phyloP scores from a whole-genome alignment of 2,888 invertebrate genomes.

The Subacronicta megacephala region DNA sequence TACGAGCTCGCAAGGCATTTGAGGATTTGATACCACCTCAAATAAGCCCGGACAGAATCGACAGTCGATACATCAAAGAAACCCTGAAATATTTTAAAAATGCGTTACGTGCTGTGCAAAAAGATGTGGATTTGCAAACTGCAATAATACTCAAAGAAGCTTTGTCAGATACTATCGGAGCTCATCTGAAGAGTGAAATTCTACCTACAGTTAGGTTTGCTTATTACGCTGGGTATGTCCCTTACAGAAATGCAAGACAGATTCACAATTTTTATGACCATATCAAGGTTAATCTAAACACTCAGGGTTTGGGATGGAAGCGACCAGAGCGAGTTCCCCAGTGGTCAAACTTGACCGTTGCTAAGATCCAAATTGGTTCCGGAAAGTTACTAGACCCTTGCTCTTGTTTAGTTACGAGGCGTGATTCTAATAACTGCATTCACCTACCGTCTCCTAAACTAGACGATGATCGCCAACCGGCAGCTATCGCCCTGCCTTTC shows the following conservation, averaged over 20 bases:
- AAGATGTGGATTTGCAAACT: slow-evolving; percentile 57
- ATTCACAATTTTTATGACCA: slow-evolving; percentile 74
- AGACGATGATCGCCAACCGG: slow-evolving; percentile 71
- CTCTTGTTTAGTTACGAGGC: slow-evolving; percentile 68
- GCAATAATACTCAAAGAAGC: slow-evolving; percentile 70
- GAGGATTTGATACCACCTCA: slow-evolving; percentile 71
- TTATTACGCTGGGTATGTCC: slow-evolving; percentile 83
- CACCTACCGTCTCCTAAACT: slow-evolving; percentile 76
- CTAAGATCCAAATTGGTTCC: slow-evolving; percentile 74
- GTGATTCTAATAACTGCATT: slow-evolving; percentile 77
- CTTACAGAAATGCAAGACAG: slow-evolving; percentile 70
- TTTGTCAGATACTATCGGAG: slow-evolving; percentile 79
- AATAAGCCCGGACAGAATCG: slow-evolving; percentile 71
- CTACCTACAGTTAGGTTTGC: slow-evolving; percentile 80
- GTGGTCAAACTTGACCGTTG: slow-evolving; percentile 79
- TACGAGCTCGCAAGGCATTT: slow-evolving; percentile 76
- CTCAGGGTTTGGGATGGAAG: slow-evolving; percentile 81
- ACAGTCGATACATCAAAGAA: slow-evolving; percentile 69
- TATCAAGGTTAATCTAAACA: slow-evolving; percentile 74
- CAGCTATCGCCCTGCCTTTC: slow-evolving; percentile 78
- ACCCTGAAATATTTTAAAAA: slow-evolving; percentile 71
- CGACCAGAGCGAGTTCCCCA: slow-evolving; percentile 65
- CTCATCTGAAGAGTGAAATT: slow-evolving; percentile 76
- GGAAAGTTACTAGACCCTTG: slow-evolving; percentile 76
- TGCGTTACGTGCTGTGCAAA: slow-evolving; percentile 64